A percentile compares a stretch with the other conserved stretches of the same genome.
phyloP scores from a whole-genome alignment of 2,797 vertebrate species.

The Melanotaenia trifasciata region DNA sequence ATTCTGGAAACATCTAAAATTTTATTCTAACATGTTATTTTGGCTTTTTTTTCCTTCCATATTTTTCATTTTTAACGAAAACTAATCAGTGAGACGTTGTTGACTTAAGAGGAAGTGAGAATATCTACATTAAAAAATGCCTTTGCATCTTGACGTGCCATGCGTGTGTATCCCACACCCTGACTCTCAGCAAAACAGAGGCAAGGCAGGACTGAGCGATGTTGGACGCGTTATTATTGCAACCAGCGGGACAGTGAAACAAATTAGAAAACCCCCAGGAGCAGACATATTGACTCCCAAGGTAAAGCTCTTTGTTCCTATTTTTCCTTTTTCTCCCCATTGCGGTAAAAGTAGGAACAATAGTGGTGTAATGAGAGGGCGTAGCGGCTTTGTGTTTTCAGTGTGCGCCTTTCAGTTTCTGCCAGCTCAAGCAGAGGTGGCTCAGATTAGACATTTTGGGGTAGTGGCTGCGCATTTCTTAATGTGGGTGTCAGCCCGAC shows the following conservation, averaged over 20 bases:
- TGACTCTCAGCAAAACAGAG: slow-evolving; percentile 70
- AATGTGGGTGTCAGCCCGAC: slow-evolving; percentile 54
- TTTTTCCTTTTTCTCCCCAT: slow-evolving; percentile 1
- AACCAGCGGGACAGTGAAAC: slow-evolving; percentile 50
- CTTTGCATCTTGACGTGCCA: slow-evolving; percentile 81
- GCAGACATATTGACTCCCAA: slow-evolving; percentile 54
- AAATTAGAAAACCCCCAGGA: slow-evolving; percentile 11
- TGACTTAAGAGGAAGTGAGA: slow-evolving; percentile 20
- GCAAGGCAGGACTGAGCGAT: slow-evolving; percentile 59
- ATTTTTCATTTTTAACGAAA: not conserved
- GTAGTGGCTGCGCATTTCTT: slow-evolving; percentile 74
- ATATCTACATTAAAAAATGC: slow-evolving; percentile 64
- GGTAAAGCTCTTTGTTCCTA: slow-evolving; percentile 63
- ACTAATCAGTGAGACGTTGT: not conserved
- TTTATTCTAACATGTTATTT: not conserved
- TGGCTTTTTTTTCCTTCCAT: not conserved
- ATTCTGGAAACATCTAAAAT: not conserved
- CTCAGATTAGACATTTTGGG: slow-evolving; percentile 65
- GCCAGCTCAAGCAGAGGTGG: slow-evolving; percentile 43
- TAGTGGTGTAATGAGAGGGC: not conserved
- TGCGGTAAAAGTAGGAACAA: not conserved
- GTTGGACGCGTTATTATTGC: slow-evolving; percentile 63
- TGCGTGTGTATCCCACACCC: slow-evolving; percentile 79
- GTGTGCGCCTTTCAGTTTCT: slow-evolving; percentile 15
- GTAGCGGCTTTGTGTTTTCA: slow-evolving; percentile 12